Evolutionary conservation across 2,888 invertebrate species (phyloP).

Genomic region (Isotomurus palustris): DNA sequence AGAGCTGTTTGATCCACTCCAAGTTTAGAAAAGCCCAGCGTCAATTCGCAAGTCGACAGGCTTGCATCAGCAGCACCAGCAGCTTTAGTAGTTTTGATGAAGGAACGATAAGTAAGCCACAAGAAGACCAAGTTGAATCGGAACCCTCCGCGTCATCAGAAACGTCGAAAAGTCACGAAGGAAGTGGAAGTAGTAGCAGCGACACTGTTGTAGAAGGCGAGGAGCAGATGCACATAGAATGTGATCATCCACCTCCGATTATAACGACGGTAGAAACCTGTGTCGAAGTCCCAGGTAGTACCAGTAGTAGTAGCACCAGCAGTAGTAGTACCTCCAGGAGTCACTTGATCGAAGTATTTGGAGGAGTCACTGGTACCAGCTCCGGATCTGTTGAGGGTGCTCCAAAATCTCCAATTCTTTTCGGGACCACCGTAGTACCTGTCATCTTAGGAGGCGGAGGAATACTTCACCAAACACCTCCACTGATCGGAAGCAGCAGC

Average conservation of each 20-base stretch:
- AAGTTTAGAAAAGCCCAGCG: constrained; percentile 45
- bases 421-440: constrained; percentile 8
- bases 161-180: too few species aligned
- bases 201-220: neutral
- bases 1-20: constrained; percentile 44
- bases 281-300: too few species aligned
- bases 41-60: constrained; percentile 27
- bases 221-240: constrained; percentile 31
- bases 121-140: too few species aligned
- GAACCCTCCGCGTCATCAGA: too few species aligned
- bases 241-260: neutral
- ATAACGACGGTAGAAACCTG: too few species aligned
- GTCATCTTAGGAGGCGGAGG: neutral
- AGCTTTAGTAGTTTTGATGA: neutral
- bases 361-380: too few species aligned
- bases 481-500: constrained; percentile 1
- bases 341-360: too few species aligned
- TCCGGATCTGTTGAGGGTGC: neutral
- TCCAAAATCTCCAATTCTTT: constrained; percentile 16
- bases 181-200: constrained; percentile 1
- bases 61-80: neutral
- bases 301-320: too few species aligned
- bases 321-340: too few species aligned
- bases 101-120: too few species aligned
- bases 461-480: neutral